phyloP scores from a whole-genome alignment of 1,140 invertebrate species.

The Aphis craccivora region DNA sequence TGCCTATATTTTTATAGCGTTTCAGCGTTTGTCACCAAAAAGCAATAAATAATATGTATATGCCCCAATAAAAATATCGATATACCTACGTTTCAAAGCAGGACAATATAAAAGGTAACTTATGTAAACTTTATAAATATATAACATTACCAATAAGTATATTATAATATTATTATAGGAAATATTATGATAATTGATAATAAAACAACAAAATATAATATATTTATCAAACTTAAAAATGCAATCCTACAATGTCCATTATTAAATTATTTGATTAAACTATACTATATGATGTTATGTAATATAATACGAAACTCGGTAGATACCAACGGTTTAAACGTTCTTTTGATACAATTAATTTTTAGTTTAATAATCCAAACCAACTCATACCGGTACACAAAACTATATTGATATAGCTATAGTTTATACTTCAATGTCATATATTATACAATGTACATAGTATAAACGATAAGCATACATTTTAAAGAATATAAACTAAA shows the following conservation, averaged over 20 bases:
- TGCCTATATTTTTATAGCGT: neutral
- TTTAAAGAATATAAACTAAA: neutral
- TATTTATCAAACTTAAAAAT: neutral
- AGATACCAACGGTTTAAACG: too few relatives aligned
- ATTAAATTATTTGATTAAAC: neutral
- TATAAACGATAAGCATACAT: neutral
- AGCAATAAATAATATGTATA: neutral
- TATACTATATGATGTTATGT: neutral
- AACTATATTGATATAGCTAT: neutral
- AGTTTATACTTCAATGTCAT: neutral
- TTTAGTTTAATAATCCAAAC: neutral
- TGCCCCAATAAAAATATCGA: neutral
- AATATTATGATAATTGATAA: neutral
- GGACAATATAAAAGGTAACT: too few relatives aligned
- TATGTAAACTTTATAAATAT: too few relatives aligned
- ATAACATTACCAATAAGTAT: neutral
- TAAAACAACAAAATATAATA: neutral
- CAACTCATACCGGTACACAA: neutral
- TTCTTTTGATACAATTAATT: neutral
- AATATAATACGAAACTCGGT: neutral
- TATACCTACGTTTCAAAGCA: neutral
- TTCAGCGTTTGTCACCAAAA: neutral
- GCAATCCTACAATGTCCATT: neutral
- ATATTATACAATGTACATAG: neutral
- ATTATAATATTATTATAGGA: too few relatives aligned